Base-by-base conservation (phyloP, 2,888 invertebrate species). In the Gisinianus flammeolus region DNA sequence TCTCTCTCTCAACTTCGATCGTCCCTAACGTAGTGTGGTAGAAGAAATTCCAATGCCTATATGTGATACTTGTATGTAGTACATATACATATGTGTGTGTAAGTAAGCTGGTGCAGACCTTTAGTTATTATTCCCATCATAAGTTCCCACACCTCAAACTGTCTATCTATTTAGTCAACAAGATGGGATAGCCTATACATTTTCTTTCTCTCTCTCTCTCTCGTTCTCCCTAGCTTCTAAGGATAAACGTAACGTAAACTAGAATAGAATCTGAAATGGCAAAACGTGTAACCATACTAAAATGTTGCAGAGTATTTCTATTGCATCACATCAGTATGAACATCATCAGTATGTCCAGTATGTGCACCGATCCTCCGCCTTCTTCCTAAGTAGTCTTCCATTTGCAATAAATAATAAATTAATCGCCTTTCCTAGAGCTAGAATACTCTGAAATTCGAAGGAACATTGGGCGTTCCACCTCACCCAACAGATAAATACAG, bases 351-450 rank as follows among this genome's bases (percentile, higher is more conserved):
- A 8, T 58, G 58, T 58, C 58, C 58, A 58, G 58, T n/a, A 30
- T 31, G 67, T 16, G 19, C 33, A 67, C n/a, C 33, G 67, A 67
- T 67, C 67, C 67, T 67, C 67, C 67, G 67, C 67, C 67, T 67
- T 33, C 33, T 33, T n/a, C n/a, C 33, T 67, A 31, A 30, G 33
- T 31, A 30, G 30, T 31, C 67, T 33, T 67, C 67, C 67, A 67
- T 67, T 67, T 67, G 31, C 67, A 67, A 67, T 67, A 67, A 67
- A 67, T 67, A 67, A 67, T 67, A 67, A 67, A 67, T 67, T 67
- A 67, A 67, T 33, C 67, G 31, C n/a, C 67, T 67, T 67, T 67
- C 33, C 67, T 67, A 33, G 31, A 33, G 33, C 33, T 44, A 44
- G n/a, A 67, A 16, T 67, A 67, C 67, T 67, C 24, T n/a, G 67